phyloP scores from a whole-genome alignment of 2,888 invertebrate species.

The Diadromus collaris region DNA sequence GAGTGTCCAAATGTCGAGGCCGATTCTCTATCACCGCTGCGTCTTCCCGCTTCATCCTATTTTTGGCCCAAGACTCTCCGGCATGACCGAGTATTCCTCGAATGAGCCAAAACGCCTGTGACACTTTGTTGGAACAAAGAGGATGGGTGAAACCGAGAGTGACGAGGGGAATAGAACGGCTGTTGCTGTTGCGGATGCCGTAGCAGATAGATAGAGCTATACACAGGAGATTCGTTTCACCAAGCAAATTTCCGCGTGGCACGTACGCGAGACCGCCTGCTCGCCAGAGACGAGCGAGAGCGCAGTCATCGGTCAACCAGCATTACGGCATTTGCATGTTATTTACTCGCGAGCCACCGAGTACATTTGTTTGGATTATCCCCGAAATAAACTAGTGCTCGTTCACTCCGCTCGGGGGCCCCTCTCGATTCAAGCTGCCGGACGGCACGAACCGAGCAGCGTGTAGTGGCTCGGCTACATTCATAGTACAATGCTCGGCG shows the following conservation, averaged over 20 bases:
- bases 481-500: constrained; percentile 38
- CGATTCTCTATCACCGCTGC: not conserved
- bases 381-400: constrained; percentile 79
- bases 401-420: constrained; percentile 55
- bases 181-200: constrained; percentile 9
- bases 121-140: not conserved
- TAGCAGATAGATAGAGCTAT: constrained; percentile 13
- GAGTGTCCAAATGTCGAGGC: not conserved
- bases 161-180: not conserved
- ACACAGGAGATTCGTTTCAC: constrained; percentile 40
- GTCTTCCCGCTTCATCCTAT: not conserved
- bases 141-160: not conserved
- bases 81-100: not conserved
- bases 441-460: constrained; percentile 43
- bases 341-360: constrained; percentile 79
- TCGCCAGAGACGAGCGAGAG: constrained; percentile 62
- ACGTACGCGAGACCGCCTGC: constrained; percentile 69
- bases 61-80: not conserved
- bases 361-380: constrained; percentile 81
- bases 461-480: constrained; percentile 29
- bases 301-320: constrained; percentile 80
- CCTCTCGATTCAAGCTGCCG: constrained; percentile 48
- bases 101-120: not conserved
- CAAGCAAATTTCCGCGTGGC: constrained; percentile 67
- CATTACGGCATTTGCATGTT: constrained; percentile 80